phyloP scores from a whole-genome alignment of 2,888 invertebrate species.

The Athrips mouffetella region DNA sequence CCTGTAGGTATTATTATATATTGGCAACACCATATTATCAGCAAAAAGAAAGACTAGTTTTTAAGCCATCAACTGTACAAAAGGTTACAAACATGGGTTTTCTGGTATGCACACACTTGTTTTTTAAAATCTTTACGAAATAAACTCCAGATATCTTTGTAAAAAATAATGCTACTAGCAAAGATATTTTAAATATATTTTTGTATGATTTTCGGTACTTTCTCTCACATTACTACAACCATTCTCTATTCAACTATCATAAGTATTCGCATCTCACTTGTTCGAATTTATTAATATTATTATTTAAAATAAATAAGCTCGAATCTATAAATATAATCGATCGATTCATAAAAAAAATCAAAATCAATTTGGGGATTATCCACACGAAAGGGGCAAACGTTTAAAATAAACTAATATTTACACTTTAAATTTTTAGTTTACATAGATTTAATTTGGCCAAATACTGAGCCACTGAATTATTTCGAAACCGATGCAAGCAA shows the following conservation, averaged over 20 bases:
- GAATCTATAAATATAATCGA: slow-evolving; percentile 12
- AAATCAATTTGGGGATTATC: neutral
- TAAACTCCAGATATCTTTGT: too few species aligned
- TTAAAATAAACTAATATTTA: neutral
- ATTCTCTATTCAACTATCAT: slow-evolving; percentile 17
- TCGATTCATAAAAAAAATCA: slow-evolving; percentile 8
- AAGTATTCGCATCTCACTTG: slow-evolving; percentile 17
- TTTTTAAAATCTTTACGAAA: too few species aligned
- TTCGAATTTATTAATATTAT: slow-evolving; percentile 12
- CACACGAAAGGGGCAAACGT: slow-evolving; percentile 3
- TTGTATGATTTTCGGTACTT: too few species aligned
- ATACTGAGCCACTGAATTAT: neutral
- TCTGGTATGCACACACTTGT: too few species aligned
- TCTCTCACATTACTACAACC: slow-evolving; percentile 13
- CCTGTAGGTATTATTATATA: too few species aligned
- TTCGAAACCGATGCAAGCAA: slow-evolving; percentile 7
- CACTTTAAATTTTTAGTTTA: neutral
- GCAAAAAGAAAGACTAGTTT: too few species aligned
- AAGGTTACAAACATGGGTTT: too few species aligned
- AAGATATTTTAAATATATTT: too few species aligned
- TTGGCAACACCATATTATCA: too few species aligned
- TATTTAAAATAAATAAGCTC: slow-evolving; percentile 14
- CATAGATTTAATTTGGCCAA: slow-evolving; percentile 6
- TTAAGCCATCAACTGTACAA: too few species aligned
- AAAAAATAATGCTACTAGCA: too few species aligned